Evolutionary conservation across 1,140 invertebrate genomes (phyloP), one percentile per base, ranked within the genome.

Genomic region (Atta colombica): DNA sequence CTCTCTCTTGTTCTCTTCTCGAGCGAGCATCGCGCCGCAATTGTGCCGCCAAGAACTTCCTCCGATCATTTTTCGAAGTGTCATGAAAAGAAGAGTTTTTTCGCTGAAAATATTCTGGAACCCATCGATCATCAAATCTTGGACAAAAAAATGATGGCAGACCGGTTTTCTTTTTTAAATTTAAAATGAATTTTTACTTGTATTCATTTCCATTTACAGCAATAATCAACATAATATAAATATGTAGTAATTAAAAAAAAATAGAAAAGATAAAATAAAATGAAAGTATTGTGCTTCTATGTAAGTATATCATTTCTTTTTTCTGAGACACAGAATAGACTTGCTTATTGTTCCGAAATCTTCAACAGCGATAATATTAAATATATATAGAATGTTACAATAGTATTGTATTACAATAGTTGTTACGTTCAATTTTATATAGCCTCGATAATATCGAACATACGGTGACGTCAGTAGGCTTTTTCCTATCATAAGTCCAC

Each of bases 61-160:
- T 71, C 39, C 77, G 39, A 63, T 84, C 45, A 84, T 84, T 84
- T 84, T 75, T 84, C 55, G 51, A 80, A 84, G 25, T 61, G 39
- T 84, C 55, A 82, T 35, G 8, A 45, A 14, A 82, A 82, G 25
- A 12, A 68, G n/a, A 75, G 6, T 2, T 51, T 74, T 58, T 28
- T 72, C 49, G n/a, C n/a, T 84, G n/a, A 39, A 74, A 75, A 74
- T 84, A 68, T 84, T 45, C 55, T n/a, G 55, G 55, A 49, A 61
- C 25, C 21, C 10, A 45, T 68, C 31, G 45, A 66, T 72, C 31
- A 35, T 8, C 10, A 14, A 49, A 71, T 21, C 35, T 7, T 3
- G 7, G 16, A n/a, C n/a, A 10, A 31, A 69, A 25, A 84, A 60
- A 45, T 21, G 10, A 75, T 35, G 25, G 18, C 6, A 58, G 65